These are phyloP conservation scores for Sylvilagus floridanus DNA, from an alignment of 2,797 vertebrate species.

Conservation along the genomic window DNA sequence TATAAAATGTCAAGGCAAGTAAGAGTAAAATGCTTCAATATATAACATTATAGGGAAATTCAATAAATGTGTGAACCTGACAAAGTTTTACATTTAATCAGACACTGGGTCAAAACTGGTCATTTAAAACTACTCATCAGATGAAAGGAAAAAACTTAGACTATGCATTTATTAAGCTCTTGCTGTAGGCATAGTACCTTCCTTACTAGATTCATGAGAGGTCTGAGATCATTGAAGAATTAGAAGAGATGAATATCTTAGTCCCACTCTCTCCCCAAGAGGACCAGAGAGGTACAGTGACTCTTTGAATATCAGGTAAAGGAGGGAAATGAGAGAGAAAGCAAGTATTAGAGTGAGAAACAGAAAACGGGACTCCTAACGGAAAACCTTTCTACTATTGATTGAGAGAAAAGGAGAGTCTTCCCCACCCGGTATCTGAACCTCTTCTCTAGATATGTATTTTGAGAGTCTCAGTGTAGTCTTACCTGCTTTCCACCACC, in stretches of 20 bases:
- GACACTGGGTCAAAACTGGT: constrained; percentile 26
- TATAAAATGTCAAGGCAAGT: constrained; percentile 49
- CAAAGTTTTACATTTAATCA: constrained; percentile 51
- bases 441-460: neutral
- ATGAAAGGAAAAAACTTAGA: constrained; percentile 45
- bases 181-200: neutral
- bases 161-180: constrained; percentile 44
- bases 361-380: constrained; percentile 13
- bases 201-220: constrained; percentile 46
- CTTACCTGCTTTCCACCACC: neutral
- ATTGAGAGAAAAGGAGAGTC: constrained; percentile 4
- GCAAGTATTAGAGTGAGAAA: constrained; percentile 5
- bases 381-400: constrained; percentile 8
- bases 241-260: constrained; percentile 31
- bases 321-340: neutral
- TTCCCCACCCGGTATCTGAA: neutral
- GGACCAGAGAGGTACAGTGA: neutral
- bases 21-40: constrained; percentile 47
- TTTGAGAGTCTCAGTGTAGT: neutral
- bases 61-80: constrained; percentile 22
- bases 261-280: constrained; percentile 11
- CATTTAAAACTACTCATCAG: constrained; percentile 36
- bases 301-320: constrained; percentile 20
- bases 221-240: neutral
- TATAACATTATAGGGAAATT: constrained; percentile 55